Conservation (phyloP, 2,113 vertebrate species). For the Labrus mixtus region DNA sequence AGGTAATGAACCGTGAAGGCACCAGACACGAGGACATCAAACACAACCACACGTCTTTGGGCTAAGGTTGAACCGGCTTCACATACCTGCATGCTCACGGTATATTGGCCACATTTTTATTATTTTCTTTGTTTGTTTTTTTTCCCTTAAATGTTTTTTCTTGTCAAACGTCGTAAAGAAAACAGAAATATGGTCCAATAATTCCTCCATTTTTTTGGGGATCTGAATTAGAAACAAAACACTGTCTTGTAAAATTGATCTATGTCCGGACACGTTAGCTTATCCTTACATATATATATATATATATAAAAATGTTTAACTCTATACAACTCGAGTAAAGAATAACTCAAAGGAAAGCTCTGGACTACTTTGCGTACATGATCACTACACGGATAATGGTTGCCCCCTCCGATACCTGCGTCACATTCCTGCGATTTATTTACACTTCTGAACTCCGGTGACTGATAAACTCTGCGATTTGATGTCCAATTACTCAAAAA, state of each 20-base stretch:
- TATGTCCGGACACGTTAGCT: conserved; percentile 62
- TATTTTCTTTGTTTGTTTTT: conserved; percentile 43
- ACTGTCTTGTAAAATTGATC: conserved; percentile 69
- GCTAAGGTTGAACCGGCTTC: conserved; percentile 76
- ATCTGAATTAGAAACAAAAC: conserved; percentile 67
- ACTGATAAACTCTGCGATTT: neutral
- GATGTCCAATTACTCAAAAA: neutral
- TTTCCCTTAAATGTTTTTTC: conserved; percentile 68
- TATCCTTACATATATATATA: conserved; percentile 84
- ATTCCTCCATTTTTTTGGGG: conserved; percentile 39
- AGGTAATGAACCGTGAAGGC: conserved; percentile 32
- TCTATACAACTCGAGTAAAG: conserved; percentile 82
- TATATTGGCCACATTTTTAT: conserved; percentile 83
- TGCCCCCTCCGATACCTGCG: conserved; percentile 88
- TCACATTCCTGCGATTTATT: neutral
- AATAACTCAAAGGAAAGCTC: conserved; percentile 62
- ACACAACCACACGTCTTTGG: conserved; percentile 74
- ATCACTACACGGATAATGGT: conserved; percentile 91
- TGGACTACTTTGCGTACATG: conserved; percentile 79
- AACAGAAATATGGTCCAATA: conserved; percentile 73
- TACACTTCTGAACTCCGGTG: neutral
- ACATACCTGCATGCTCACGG: conserved; percentile 78
- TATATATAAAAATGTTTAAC: conserved; percentile 81
- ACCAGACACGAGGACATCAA: conserved; percentile 70
- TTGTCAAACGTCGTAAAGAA: conserved; percentile 63